Evolutionary conservation across 2,797 vertebrate genomes (phyloP).

Genomic region (Thaleichthys pacificus): DNA sequence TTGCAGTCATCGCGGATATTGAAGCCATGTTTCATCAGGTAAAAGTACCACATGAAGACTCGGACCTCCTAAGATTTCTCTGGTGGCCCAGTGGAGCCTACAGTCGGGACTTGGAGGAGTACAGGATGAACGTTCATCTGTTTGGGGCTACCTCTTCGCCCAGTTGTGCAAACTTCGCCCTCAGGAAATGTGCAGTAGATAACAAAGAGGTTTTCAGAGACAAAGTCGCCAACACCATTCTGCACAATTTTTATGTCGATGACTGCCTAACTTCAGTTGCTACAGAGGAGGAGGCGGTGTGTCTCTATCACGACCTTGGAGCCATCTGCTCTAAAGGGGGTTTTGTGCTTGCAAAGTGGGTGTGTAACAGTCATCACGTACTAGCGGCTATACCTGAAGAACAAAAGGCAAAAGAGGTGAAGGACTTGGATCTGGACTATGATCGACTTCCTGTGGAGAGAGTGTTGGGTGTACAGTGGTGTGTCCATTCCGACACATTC

Average conservation of each 20-base stretch:
- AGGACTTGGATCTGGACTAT: conserved; percentile 15
- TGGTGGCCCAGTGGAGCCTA: not conserved
- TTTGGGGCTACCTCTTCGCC: not conserved
- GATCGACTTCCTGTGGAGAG: conserved; percentile 15
- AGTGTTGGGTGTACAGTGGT: conserved; percentile 23
- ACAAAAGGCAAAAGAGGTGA: conserved; percentile 3
- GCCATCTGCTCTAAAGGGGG: conserved; percentile 11
- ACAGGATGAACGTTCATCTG: conserved; percentile 11
- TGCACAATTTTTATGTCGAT: conserved; percentile 20
- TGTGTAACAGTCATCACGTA: conserved; percentile 3
- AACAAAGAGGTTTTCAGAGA: too few relatives aligned
- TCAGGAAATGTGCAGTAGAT: too few relatives aligned
- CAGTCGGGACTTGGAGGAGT: not conserved
- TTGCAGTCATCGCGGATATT: too few relatives aligned
- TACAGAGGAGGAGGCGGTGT: too few relatives aligned
- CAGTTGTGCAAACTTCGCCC: too few relatives aligned
- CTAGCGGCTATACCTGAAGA: conserved; percentile 14
- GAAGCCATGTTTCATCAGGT: too few relatives aligned
- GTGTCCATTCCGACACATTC: conserved; percentile 17
- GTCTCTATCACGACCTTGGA: not conserved
- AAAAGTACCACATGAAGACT: too few relatives aligned
- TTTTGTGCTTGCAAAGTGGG: conserved; percentile 27
- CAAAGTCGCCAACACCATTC: conserved; percentile 5
- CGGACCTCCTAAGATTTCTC: not conserved
- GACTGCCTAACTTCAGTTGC: conserved; percentile 4